These are phyloP conservation scores for Orthonyx spaldingii DNA, from an alignment of 2,113 vertebrate species.

Conservation along the genomic window DNA sequence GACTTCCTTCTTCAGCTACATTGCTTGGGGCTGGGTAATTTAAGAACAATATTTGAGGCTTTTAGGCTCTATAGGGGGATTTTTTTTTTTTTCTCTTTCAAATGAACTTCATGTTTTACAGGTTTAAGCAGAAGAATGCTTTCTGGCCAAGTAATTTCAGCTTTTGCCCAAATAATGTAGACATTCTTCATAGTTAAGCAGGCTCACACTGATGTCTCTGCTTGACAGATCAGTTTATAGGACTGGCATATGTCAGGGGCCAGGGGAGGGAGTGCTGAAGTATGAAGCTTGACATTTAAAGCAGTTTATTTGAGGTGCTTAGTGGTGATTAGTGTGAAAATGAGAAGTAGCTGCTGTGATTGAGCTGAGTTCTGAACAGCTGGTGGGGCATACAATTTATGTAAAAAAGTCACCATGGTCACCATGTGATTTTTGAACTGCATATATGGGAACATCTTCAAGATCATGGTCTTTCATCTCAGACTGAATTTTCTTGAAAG, in stretches of 20 bases:
- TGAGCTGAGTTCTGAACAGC: neutral
- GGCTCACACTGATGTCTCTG: neutral
- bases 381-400: neutral
- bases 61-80: neutral
- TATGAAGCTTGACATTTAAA: constrained; percentile 1
- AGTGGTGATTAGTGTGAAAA: neutral
- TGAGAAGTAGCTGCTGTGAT: neutral
- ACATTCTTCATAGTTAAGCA: neutral
- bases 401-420: neutral
- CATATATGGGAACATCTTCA: accelerated
- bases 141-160: neutral
- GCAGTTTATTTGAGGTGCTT: neutral
- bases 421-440: neutral
- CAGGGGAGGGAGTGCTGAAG: neutral
- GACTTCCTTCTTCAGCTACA: neutral
- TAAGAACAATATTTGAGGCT: neutral
- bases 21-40: neutral
- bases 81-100: neutral
- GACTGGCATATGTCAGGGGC: neutral
- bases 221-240: neutral
- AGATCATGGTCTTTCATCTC: neutral
- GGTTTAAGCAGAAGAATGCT: neutral
- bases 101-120: neutral
- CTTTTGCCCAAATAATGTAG: neutral
- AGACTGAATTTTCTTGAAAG: neutral